Conservation (phyloP, 2,113 vertebrate genomes). For the Nanger granti region DNA sequence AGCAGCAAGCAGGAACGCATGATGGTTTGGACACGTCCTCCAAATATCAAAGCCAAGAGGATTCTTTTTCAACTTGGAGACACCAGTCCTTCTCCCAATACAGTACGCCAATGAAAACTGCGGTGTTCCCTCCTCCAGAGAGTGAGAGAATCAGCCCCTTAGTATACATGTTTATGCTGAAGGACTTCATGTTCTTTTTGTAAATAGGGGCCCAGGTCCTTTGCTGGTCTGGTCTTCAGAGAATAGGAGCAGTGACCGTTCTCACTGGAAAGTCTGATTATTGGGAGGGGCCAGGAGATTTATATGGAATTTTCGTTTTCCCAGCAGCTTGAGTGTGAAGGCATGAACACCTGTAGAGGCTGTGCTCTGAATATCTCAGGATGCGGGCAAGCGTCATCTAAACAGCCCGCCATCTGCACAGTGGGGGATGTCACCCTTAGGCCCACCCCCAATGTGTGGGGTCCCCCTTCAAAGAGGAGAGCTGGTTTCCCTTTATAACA, state of each 20-base stretch:
- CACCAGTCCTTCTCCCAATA: background rate
- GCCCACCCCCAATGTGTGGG: accelerated
- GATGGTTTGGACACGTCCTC: background rate
- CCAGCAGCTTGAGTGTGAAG: background rate
- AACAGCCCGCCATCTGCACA: accelerated
- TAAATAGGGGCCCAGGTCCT: background rate
- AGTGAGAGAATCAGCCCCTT: background rate
- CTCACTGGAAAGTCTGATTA: background rate
- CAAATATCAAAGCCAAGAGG: background rate
- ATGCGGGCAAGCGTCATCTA: accelerated
- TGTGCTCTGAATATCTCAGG: background rate
- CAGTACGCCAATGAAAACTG: background rate
- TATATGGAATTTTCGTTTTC: background rate
- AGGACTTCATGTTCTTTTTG: background rate
- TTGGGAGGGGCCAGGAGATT: accelerated
- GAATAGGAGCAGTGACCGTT: background rate
- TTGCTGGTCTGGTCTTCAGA: background rate
- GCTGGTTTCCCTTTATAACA: background rate
- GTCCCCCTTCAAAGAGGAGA: background rate
- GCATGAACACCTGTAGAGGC: accelerated
- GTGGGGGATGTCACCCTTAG: accelerated
- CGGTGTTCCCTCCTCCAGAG: background rate
- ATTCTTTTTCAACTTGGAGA: background rate
- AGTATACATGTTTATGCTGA: background rate
- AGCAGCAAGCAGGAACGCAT: background rate